Evolutionary conservation across 2,888 invertebrate genomes (phyloP), one percentile per base, ranked within the genome.

Genomic region (Chrysodeixis includens): DNA sequence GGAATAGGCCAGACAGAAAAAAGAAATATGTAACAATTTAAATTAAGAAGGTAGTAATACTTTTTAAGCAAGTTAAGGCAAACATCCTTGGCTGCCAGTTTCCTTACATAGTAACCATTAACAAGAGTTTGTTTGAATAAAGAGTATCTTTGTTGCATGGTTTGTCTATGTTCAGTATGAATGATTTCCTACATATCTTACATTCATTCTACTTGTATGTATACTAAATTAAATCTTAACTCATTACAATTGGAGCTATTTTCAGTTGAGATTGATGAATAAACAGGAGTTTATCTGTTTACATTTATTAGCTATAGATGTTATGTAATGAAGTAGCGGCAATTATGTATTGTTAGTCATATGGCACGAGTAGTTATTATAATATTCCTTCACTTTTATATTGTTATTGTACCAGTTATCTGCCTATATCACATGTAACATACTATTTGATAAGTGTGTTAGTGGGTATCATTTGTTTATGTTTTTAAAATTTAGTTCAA

Each of bases 221-320:
- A 44, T 20, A 22, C n/a, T 20, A 74, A 68, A 65, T 63, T 5
- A 3, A 67, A 61, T 32, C 65, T 60, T 69, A 52, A 30, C 0
- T 0, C 16, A 1, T 64, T 54, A 44, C 10, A 44, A 20, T 71
- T 75, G 54, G 56, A 40, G n/a, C 20, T 67, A 65, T 60, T 71
- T 71, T 72, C 32, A 55, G 16, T 66, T 60, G 53, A 52, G 8
- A 54, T 55, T n/a, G 10, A 16, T 22, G 16, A 2, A 26, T 54
- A 49, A 66, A 58, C 46, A 68, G 54, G 54, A 22, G 62, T 70
- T 56, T 72, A 72, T 75, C 57, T 62, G 61, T 57, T 54, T 49
- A 46, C 44, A 54, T 20, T 18, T 54, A 44, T 30, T 54, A 56
- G 40, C 20, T 49, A 32, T 54, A 52, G 51, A n/a, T 16, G 40